Base-by-base conservation (phyloP, 2,888 invertebrate genomes). In the Temnothorax unifasciatus region DNA sequence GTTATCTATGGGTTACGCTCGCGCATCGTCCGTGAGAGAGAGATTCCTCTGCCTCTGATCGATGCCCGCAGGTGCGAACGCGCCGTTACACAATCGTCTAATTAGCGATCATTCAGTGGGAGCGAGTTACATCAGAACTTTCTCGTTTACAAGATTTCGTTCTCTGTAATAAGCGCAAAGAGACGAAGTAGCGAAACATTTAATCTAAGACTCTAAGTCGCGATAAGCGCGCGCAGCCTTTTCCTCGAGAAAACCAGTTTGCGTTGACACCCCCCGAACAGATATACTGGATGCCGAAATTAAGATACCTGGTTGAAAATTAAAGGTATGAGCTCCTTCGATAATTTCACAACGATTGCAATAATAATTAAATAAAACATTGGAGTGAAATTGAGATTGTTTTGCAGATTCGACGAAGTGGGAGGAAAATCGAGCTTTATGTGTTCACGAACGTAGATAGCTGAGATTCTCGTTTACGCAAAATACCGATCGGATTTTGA, bases 71-170 rank as follows among this genome's bases (percentile, higher is more conserved):
- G 54, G 68, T 52, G 77, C 34, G 61, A 69, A 54, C 25, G n/a
- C 47, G 44, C 47, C 66, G 21, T 90, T 90, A 83, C 89, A 83
- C 86, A 91, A 91, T 91, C 85, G 84, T 82, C 85, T 88, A 92
- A 92, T 92, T 91, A 87, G 73, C 52, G 69, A 82, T 73, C 74
- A 76, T 79, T 54, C 69, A 66, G 64, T 57, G 50, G 63, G 64
- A 66, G 50, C 25, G 69, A 41, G 44, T 89, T 88, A 71, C 88
- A 66, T 89, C 86, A 89, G 76, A 75, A 89, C 90, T 92, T 91
- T 92, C 91, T 84, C 89, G 88, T 81, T 86, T 63, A 15, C 64
- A 47, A 64, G 64, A 85, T 74, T 85, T 88, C 82, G 50, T 86
- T 86, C 52, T 54, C 29, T 11, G 18, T 25, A 71, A 71, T 41